Evolutionary conservation across 2,797 vertebrate species (phyloP).

Genomic region (Borostomias antarcticus): DNA sequence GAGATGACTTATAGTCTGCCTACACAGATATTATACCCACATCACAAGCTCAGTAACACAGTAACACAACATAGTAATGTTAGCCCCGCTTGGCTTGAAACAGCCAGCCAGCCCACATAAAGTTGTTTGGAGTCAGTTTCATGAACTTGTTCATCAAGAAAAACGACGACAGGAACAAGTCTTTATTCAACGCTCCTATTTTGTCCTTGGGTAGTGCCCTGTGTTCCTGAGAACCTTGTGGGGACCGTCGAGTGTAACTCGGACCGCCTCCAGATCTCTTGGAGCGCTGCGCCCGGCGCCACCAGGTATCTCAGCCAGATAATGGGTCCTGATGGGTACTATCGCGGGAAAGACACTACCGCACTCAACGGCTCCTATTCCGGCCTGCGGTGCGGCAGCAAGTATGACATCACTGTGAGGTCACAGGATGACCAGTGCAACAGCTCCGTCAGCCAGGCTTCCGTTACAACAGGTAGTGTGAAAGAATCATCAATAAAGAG

Average conservation of each 20-base stretch:
- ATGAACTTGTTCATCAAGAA: too few species aligned
- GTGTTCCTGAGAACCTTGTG: constrained; percentile 50
- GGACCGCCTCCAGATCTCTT: constrained; percentile 54
- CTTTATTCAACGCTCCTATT: too few species aligned
- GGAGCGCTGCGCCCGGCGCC: constrained; percentile 52
- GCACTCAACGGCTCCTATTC: constrained; percentile 53
- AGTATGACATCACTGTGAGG: constrained; percentile 53
- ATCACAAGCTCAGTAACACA: too few species aligned
- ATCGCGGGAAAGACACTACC: constrained; percentile 41
- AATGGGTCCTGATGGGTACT: constrained; percentile 37
- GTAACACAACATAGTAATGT: too few species aligned
- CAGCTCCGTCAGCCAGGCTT: constrained; percentile 46
- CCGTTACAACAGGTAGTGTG: constrained; percentile 55
- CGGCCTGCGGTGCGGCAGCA: constrained; percentile 54
- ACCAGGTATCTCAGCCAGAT: constrained; percentile 46
- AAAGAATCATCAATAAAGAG: too few species aligned
- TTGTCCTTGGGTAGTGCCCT: too few species aligned
- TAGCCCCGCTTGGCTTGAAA: too few species aligned
- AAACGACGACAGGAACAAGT: too few species aligned
- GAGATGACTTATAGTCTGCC: neutral
- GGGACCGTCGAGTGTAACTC: constrained; percentile 46
- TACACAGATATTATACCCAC: too few species aligned
- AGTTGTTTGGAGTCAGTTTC: too few species aligned
- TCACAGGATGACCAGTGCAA: constrained; percentile 47
- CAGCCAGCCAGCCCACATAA: too few species aligned